Conservation (phyloP, 2,797 vertebrate species). For the Hydrolagus colliei region DNA sequence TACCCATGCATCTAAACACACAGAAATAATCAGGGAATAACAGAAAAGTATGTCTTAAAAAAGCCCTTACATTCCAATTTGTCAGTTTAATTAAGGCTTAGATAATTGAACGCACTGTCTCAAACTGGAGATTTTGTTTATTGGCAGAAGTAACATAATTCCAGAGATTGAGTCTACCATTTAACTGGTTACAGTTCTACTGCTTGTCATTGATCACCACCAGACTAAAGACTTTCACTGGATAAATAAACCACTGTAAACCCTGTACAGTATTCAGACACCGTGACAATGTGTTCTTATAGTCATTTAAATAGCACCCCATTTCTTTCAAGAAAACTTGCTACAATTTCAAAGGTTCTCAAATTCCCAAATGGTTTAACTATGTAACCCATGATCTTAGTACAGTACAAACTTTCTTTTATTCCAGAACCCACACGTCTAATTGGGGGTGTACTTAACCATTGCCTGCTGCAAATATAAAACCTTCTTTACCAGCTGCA, state of each 20-base stretch:
- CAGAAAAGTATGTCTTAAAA: not conserved
- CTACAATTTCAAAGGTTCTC: not conserved
- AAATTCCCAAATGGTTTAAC: not conserved
- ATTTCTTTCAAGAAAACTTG: not conserved
- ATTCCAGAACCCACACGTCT: not conserved
- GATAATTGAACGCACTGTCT: too few species aligned
- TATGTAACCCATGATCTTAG: not conserved
- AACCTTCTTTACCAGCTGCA: not conserved
- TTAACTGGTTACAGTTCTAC: not conserved
- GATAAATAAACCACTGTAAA: slow-evolving; percentile 9
- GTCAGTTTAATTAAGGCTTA: not conserved
- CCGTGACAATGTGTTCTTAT: not conserved
- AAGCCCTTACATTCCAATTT: not conserved
- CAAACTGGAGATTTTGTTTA: not conserved
- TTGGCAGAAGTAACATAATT: not conserved
- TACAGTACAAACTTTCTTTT: not conserved
- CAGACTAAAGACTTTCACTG: not conserved
- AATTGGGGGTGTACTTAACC: too few species aligned
- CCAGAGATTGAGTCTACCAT: not conserved
- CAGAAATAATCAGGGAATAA: not conserved
- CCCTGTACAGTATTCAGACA: not conserved
- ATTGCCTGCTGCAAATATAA: too few species aligned
- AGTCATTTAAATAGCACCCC: not conserved
- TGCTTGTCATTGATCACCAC: not conserved
- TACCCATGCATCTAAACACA: not conserved